phyloP scores from a whole-genome alignment of 2,888 invertebrate genomes.

The Nycteola revayana region DNA sequence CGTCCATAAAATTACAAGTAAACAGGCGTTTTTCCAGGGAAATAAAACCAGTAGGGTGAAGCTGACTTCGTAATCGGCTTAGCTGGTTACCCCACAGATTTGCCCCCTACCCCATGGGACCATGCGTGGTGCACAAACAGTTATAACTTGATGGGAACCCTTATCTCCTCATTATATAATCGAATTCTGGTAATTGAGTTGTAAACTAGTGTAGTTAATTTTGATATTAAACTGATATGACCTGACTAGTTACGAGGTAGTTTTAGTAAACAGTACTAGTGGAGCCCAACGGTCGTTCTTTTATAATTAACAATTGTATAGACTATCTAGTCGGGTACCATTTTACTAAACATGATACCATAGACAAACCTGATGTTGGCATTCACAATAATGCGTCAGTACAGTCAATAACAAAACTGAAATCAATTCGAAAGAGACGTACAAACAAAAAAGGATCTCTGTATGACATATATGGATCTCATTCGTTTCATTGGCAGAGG shows the following conservation, averaged over 20 bases:
- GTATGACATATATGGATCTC: conserved; percentile 43
- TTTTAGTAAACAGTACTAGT: no score
- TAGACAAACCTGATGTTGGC: no score
- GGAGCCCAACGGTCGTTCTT: no score
- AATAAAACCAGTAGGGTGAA: conserved; percentile 63
- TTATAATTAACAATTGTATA: no score
- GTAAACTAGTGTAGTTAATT: conserved; percentile 46
- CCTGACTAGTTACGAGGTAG: no score
- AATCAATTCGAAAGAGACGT: background rate
- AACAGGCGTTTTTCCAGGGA: conserved; percentile 77
- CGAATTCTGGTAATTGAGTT: conserved; percentile 77
- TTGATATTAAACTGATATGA: conserved; percentile 30
- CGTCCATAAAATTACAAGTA: conserved; percentile 77
- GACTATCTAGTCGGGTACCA: no score
- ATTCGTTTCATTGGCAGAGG: conserved; percentile 43
- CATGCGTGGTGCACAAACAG: conserved; percentile 65
- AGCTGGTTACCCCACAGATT: conserved; percentile 56
- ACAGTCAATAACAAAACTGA: conserved; percentile 1
- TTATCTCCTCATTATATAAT: conserved; percentile 78
- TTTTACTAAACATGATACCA: no score
- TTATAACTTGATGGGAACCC: conserved; percentile 75
- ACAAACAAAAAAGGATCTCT: conserved; percentile 14
- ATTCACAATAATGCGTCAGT: conserved; percentile 1
- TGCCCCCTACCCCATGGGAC: conserved; percentile 49
- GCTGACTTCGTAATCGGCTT: conserved; percentile 80